A percentile compares a stretch with the other conserved stretches of the same genome.
These are phyloP conservation scores for Alexandromys fortis DNA, from an alignment of 2,113 vertebrate species.

Conservation along the genomic window DNA sequence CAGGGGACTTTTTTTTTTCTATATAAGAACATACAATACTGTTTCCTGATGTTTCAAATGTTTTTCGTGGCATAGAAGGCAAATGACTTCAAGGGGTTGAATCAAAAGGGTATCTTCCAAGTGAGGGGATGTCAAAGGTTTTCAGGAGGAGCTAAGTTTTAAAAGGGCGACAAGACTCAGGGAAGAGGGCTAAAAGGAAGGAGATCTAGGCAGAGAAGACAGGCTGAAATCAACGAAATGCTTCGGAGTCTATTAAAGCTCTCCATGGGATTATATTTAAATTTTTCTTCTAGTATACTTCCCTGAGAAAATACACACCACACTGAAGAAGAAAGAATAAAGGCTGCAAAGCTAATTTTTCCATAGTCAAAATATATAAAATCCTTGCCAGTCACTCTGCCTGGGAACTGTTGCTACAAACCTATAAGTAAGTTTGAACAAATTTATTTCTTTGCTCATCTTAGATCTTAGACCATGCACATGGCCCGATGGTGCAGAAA, in stretches of 20 bases:
- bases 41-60: slow-evolving; percentile 15
- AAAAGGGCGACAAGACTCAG: slow-evolving; percentile 3
- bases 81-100: background rate
- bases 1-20: background rate
- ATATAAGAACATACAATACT: background rate
- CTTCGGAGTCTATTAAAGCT: slow-evolving; percentile 23
- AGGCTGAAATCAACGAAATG: background rate
- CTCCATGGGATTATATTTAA: background rate
- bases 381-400: background rate
- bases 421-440: slow-evolving; percentile 6
- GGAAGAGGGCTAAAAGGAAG: slow-evolving; percentile 8
- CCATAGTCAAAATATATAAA: background rate
- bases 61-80: background rate
- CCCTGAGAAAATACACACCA: background rate
- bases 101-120: background rate
- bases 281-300: background rate
- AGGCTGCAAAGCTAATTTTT: slow-evolving; percentile 14
- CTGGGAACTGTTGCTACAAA: background rate
- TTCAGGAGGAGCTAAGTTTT: slow-evolving; percentile 22
- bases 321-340: slow-evolving; percentile 20
- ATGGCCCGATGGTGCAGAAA: background rate
- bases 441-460: background rate
- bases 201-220: background rate
- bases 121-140: background rate
- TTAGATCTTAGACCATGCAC: slow-evolving; percentile 1